These are phyloP conservation scores for Thermophis baileyi DNA, from an alignment of 2,113 vertebrate genomes.

Conservation along the genomic window DNA sequence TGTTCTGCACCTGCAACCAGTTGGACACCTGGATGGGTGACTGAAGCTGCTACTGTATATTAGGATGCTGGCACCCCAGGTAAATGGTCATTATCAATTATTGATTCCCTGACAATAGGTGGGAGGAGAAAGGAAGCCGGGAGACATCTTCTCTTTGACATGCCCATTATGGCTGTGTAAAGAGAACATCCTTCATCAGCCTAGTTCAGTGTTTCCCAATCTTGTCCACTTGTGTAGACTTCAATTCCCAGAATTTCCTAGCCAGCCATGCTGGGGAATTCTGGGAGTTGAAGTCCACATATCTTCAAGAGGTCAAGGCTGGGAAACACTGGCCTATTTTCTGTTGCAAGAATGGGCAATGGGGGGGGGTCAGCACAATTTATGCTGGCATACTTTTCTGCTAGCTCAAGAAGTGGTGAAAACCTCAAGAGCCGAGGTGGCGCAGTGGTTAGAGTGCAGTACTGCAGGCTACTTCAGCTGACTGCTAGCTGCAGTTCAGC, in stretches of 20 bases:
- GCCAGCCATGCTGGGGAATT: not conserved
- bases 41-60: not conserved
- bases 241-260: no score
- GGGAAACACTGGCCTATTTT: not conserved
- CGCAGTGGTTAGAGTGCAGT: no score
- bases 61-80: not conserved
- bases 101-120: not conserved
- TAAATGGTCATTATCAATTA: not conserved
- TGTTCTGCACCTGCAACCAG: not conserved
- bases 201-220: not conserved
- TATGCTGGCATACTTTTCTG: not conserved
- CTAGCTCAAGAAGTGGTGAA: not conserved
- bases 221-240: not conserved
- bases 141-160: not conserved
- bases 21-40: not conserved
- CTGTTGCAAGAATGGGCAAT: not conserved
- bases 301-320: not conserved
- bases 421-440: no score
- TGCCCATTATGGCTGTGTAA: not conserved
- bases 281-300: not conserved
- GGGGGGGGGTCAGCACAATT: not conserved
- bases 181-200: not conserved
- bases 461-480: no score
- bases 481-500: no score
- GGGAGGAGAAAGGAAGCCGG: not conserved